A percentile compares a stretch with the other conserved stretches of the same genome.
Conservation (phyloP, 2,888 invertebrate genomes). For the Machimus atricapillus region DNA sequence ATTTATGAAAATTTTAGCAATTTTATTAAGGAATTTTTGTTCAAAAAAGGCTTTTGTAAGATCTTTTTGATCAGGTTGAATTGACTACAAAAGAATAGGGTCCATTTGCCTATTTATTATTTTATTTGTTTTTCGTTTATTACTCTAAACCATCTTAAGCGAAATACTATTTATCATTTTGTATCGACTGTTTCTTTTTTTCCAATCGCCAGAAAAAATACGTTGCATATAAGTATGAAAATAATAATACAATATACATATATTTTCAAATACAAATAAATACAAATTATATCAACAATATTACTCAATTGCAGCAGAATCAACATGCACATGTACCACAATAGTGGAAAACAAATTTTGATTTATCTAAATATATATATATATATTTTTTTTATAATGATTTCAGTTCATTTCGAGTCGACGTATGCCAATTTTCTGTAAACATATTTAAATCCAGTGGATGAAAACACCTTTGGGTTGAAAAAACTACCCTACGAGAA, state of each 20-base stretch:
- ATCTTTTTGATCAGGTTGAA: too few relatives aligned
- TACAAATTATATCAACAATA: not conserved
- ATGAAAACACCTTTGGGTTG: constrained; percentile 42
- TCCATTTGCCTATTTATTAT: too few relatives aligned
- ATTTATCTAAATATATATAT: too few relatives aligned
- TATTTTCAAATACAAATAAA: not conserved
- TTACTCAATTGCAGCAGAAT: not conserved
- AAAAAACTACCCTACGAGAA: constrained; percentile 28
- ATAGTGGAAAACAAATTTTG: not conserved
- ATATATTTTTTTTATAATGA: not conserved
- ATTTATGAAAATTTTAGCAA: too few relatives aligned
- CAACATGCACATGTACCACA: not conserved
- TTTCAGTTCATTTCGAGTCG: not conserved
- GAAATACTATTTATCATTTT: not conserved
- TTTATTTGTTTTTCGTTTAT: too few relatives aligned
- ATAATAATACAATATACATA: not conserved
- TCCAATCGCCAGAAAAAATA: not conserved
- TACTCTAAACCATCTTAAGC: too few relatives aligned
- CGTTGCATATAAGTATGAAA: not conserved
- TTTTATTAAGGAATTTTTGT: too few relatives aligned
- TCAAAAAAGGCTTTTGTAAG: too few relatives aligned
- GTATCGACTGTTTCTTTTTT: not conserved
- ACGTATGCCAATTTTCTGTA: constrained; percentile 40
- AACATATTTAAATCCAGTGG: constrained; percentile 43
- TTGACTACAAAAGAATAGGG: too few relatives aligned